Percentiles rank a stretch among this genome's conserved stretches.
Conservation (phyloP, 92 coral and sea anemone species). For the Isaurus tuberculatus region DNA sequence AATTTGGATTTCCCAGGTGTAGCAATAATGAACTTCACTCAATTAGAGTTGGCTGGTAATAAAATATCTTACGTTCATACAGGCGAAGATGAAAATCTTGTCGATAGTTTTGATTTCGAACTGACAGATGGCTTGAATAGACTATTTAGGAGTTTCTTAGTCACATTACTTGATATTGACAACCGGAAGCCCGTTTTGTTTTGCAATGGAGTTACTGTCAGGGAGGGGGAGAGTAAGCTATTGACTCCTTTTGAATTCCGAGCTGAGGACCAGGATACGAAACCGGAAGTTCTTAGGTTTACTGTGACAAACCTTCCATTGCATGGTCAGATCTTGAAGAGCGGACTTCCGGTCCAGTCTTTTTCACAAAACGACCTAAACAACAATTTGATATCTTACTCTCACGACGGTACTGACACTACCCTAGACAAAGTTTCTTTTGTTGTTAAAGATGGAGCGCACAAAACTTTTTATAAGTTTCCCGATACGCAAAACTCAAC, state of each 20-base stretch:
- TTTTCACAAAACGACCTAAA: conserved; percentile 91
- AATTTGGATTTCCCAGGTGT: conserved; percentile 71
- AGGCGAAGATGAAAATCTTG: conserved; percentile 78
- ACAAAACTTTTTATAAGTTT: conserved; percentile 74
- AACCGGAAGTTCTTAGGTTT: conserved; percentile 67
- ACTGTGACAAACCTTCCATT: conserved; percentile 83
- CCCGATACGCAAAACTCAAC: conserved; percentile 72
- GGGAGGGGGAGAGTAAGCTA: conserved; percentile 79
- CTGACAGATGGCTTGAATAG: conserved; percentile 89
- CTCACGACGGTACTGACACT: conserved; percentile 97
- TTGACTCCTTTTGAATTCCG: conserved; percentile 92
- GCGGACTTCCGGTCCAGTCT: conserved; percentile 64
- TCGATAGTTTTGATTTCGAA: conserved; percentile 94
- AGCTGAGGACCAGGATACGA: conserved; percentile 90
- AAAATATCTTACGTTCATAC: conserved; percentile 90
- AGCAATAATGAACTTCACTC: conserved; percentile 73
- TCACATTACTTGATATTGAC: conserved; percentile 83
- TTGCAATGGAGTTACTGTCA: conserved; percentile 58
- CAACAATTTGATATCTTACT: conserved; percentile 77
- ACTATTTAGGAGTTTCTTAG: conserved; percentile 71
- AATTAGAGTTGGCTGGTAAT: conserved; percentile 89
- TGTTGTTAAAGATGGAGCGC: conserved; percentile 78
- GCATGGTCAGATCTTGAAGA: conserved; percentile 81
- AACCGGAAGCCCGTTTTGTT: conserved; percentile 85
- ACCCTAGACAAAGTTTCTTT: conserved; percentile 75